A percentile compares a stretch with the other conserved stretches of the same genome.
These are phyloP conservation scores for Lissocephala sabroskyi DNA, from an alignment of 2,888 invertebrate genomes.

Conservation along the genomic window DNA sequence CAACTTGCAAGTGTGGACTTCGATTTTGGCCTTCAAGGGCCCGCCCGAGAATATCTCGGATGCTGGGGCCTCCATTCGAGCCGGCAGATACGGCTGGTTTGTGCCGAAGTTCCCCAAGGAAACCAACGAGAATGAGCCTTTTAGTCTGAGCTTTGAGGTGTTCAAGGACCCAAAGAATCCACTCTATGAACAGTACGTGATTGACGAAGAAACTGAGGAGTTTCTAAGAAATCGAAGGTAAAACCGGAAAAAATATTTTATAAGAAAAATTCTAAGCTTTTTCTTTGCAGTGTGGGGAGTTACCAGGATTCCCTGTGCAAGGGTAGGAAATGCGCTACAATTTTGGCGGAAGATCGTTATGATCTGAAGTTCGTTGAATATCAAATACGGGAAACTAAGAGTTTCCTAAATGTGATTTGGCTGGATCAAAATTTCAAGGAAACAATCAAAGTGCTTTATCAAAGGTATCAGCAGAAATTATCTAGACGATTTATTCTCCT, in stretches of 20 bases:
- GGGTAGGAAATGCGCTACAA: constrained; percentile 69
- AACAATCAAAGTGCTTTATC: constrained; percentile 69
- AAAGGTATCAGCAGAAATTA: constrained; percentile 26
- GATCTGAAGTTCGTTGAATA: constrained; percentile 75
- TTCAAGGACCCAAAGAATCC: constrained; percentile 44
- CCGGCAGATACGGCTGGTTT: constrained; percentile 80
- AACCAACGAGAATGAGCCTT: too few relatives aligned
- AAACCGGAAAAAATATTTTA: not conserved
- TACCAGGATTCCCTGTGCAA: constrained; percentile 38
- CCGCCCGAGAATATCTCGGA: constrained; percentile 70
- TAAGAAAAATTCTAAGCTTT: not conserved
- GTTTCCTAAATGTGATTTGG: constrained; percentile 80
- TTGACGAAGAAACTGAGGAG: constrained; percentile 31
- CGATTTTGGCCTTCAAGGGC: constrained; percentile 37
- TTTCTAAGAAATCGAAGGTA: not conserved
- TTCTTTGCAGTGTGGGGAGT: constrained; percentile 20
- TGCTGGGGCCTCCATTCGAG: constrained; percentile 73
- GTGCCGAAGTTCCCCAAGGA: constrained; percentile 72
- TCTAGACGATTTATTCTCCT: constrained; percentile 75
- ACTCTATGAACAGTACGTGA: constrained; percentile 46
- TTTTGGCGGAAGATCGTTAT: constrained; percentile 74
- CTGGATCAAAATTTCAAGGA: constrained; percentile 76
- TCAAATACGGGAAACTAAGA: constrained; percentile 75
- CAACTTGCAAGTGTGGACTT: constrained; percentile 82
- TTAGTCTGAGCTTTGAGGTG: constrained; percentile 44